phyloP scores from a whole-genome alignment of 2,888 invertebrate species.

The Stenoptilia bipunctidactyla region DNA sequence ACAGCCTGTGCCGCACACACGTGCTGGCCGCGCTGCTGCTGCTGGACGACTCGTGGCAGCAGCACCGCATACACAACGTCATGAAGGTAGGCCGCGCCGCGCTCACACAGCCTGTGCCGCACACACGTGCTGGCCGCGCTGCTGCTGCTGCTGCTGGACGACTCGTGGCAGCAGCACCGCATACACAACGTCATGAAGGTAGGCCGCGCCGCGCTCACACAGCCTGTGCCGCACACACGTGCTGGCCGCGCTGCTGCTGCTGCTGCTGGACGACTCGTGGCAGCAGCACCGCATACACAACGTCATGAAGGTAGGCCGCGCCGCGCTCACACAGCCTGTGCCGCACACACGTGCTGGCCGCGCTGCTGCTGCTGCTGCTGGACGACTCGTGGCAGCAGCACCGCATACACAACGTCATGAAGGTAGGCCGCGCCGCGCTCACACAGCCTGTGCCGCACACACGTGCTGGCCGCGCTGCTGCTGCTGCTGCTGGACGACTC shows the following conservation, averaged over 20 bases:
- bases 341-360: conserved; percentile 89
- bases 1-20: conserved; percentile 93
- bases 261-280: conserved; percentile 90
- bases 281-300: conserved; percentile 95
- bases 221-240: conserved; percentile 98
- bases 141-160: conserved; percentile 90
- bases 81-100: conserved; percentile 85
- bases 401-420: conserved; percentile 92
- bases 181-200: conserved; percentile 95
- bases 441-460: conserved; percentile 96
- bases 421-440: conserved; percentile 91
- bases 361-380: conserved; percentile 86
- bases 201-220: conserved; percentile 88
- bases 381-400: conserved; percentile 98
- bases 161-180: conserved; percentile 96
- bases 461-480: conserved; percentile 91
- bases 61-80: conserved; percentile 93
- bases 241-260: conserved; percentile 92
- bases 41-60: conserved; percentile 97
- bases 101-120: conserved; percentile 93
- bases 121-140: conserved; percentile 90
- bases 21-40: conserved; percentile 87
- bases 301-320: conserved; percentile 83
- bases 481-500: conserved; percentile 93
- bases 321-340: conserved; percentile 95